A percentile compares a stretch with the other conserved stretches of the same genome.
Conservation (phyloP, 2,797 vertebrate species). For the Zenarchopterus dispar region DNA sequence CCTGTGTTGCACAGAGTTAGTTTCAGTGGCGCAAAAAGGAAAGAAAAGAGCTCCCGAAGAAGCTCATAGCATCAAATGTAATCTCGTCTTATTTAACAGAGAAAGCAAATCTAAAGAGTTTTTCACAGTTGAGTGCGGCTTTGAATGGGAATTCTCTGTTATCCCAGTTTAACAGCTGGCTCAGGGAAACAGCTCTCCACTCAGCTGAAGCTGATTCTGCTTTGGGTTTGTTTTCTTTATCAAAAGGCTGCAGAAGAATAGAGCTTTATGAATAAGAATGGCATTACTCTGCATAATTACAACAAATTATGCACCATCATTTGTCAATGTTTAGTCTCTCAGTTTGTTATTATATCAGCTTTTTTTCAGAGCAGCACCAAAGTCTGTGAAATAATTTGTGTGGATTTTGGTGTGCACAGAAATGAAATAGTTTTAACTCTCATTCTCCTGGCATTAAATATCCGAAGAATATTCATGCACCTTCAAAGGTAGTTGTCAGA, state of each 20-base stretch:
- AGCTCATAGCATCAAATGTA: neutral
- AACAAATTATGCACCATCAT: conserved; percentile 69
- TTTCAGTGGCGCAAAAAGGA: neutral
- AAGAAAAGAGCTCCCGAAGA: neutral
- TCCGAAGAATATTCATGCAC: neutral
- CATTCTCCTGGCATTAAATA: neutral
- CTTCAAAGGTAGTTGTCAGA: neutral
- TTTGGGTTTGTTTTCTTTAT: conserved; percentile 67
- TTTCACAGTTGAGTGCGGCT: conserved; percentile 14
- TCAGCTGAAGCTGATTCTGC: conserved; percentile 43
- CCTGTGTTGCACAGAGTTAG: too few relatives aligned
- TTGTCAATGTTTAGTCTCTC: conserved; percentile 69
- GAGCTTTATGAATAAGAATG: conserved; percentile 53
- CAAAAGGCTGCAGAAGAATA: conserved; percentile 71
- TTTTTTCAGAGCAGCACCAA: conserved; percentile 31
- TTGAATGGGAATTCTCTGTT: conserved; percentile 51
- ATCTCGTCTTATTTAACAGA: conserved; percentile 9
- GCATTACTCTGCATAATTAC: conserved; percentile 74
- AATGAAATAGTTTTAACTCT: conserved; percentile 9
- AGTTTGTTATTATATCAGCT: conserved; percentile 41
- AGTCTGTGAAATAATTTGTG: conserved; percentile 35
- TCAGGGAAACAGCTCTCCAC: conserved; percentile 52
- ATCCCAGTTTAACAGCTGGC: conserved; percentile 60
- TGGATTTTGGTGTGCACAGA: conserved; percentile 10
- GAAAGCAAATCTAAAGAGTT: conserved; percentile 19